Evolutionary conservation across 1,140 invertebrate genomes (phyloP), one percentile per base, ranked within the genome.

Genomic region (Bombus polaris): DNA sequence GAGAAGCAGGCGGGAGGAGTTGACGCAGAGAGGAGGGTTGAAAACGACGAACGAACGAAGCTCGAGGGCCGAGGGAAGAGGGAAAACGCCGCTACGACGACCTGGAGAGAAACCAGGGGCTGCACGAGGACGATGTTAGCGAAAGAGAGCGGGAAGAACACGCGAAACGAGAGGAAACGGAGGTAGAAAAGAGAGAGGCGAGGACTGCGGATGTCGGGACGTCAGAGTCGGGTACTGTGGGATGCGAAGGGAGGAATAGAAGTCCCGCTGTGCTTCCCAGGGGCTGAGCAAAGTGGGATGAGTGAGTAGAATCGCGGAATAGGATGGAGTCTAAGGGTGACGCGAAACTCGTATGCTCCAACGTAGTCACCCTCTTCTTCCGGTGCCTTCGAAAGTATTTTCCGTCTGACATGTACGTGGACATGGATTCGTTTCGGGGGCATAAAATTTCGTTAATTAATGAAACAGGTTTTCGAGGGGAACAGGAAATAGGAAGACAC

Each of bases 311-410:
- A 93, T 93, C 87, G 91, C 87, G 85, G 92, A 93, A 93, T 93
- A 93, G 92, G 91, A 92, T 92, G 91, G 92, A 93, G 93, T 91
- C 92, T 93, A 93, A 93, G 91, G 89, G 90, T 93, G 92, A 92
- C 91, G 91, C 89, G 85, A 88, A 89, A 92, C 91, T 93, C 92
- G 90, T 87, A 92, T 82, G 91, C 91, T 89, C 88, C 82, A 76
- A 73, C 70, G 25, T 44, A 73, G 42, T 42, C 32, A 9, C 62
- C 47, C 76, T 35, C 80, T 65, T 62, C 70, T 62, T 25, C 59
- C 9, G n/a, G n/a, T 76, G 32, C 65, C 39, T 73, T 59, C 65
- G 73, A 88, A 90, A 90, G 81, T 82, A 87, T 79, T 90, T 88
- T 81, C 65, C 68, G 79, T 84, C 74, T 74, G 47, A 68, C 81